Evolutionary conservation across 2,797 vertebrate genomes (phyloP).

Genomic region (Pitangus sulphuratus): DNA sequence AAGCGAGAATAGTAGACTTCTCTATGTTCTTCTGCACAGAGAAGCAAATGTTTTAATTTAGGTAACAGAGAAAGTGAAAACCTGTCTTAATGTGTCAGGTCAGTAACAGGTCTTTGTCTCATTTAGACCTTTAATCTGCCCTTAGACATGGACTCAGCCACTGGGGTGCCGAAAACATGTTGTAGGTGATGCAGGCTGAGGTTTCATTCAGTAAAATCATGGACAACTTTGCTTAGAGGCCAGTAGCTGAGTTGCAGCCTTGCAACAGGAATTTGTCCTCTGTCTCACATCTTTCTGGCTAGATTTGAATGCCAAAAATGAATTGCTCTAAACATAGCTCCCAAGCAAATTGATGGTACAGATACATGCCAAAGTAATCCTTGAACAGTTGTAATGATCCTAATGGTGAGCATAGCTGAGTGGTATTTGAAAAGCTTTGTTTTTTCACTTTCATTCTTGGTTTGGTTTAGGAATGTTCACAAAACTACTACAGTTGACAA

Average conservation of each 20-base stretch:
- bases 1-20: background rate
- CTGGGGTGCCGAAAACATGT: background rate
- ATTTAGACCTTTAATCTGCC: background rate
- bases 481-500: background rate
- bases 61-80: background rate
- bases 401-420: background rate
- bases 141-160: background rate
- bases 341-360: background rate
- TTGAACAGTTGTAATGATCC: background rate
- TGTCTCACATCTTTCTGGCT: background rate
- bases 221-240: background rate
- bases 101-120: background rate
- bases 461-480: background rate
- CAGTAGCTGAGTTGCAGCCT: background rate
- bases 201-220: background rate
- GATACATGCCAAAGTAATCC: background rate
- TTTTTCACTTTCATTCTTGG: background rate
- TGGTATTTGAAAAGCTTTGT: background rate
- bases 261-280: background rate
- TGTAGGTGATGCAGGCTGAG: background rate
- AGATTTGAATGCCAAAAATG: background rate
- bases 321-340: background rate
- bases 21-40: background rate
- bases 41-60: background rate
- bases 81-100: background rate